Base-by-base conservation (phyloP, 2,888 invertebrate species). In the Hirtodrosophila trivittata region DNA sequence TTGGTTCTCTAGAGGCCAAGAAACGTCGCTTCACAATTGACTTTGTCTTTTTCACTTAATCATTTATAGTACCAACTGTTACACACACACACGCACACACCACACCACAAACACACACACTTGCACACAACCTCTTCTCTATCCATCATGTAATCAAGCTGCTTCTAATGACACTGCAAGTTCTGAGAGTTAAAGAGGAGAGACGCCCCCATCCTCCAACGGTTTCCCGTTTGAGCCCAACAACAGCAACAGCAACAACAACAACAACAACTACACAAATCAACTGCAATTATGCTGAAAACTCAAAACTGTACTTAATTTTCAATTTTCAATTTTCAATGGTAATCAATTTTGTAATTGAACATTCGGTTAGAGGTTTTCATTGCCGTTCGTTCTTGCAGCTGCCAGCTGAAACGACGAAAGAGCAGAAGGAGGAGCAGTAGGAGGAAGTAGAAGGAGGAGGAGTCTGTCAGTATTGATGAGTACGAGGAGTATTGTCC, bases 331-430 rank as follows among this genome's bases (percentile, higher is more conserved):
- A 76, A 84, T 70, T 76, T 76, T 81, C 78, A 76, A 74, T 84
- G 78, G 84, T 82, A 78, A 82, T 82, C 84, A 84, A 78, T 82
- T 84, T 70, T 66, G 78, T 82, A 82, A 82, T 82, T 82, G 82
- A 84, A 74, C 60, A 71, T 71, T 76, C 70, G 60, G 58, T 66
- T 69, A 63, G 81, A 71, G 69, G 65, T 63, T 69, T 68, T 50
- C 57, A 60, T 56, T 41, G 16, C 41, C 26, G 9, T 10, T 9
- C n/a, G n/a, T n/a, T n/a, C n/a, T n/a, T 12, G 14, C 37, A 12
- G 14, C 9, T 16, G 3, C 13, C 6, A 10, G 38, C 14, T n/a
- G n/a, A n/a, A n/a, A n/a, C n/a, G n/a, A n/a, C n/a, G n/a, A n/a
- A n/a, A n/a, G n/a, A n/a, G n/a, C n/a, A n/a, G n/a, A n/a, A n/a